Evolutionary conservation across 2,797 vertebrate species (phyloP).

Genomic region (Apodemus agrarius): DNA sequence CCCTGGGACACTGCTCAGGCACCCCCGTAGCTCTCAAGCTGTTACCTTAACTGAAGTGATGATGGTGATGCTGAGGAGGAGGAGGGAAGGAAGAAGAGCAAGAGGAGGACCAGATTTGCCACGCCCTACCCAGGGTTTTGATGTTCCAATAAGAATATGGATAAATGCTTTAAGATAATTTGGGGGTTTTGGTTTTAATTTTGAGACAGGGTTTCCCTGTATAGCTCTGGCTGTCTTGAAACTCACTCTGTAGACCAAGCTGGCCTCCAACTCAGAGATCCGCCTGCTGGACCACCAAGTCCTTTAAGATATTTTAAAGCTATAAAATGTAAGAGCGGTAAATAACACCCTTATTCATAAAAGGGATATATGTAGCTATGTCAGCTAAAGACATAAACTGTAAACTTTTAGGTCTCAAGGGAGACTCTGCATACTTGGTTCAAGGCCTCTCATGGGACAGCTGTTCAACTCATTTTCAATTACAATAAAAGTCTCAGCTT

Average conservation of each 20-base stretch:
- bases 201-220: not conserved
- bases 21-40: not conserved
- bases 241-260: not conserved
- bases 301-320: conserved; percentile 42
- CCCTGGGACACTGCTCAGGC: not conserved
- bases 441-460: not conserved
- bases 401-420: conserved; percentile 26
- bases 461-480: not conserved
- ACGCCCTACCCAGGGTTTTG: not conserved
- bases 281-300: not conserved
- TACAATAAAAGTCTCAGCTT: conserved; percentile 35
- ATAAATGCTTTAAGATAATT: not conserved
- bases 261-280: not conserved
- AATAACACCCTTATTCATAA: not conserved
- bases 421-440: conserved; percentile 2
- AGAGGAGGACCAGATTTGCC: not conserved
- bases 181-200: not conserved
- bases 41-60: not conserved
- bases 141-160: not conserved
- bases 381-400: not conserved
- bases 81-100: not conserved
- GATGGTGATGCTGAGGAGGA: not conserved
- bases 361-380: not conserved
- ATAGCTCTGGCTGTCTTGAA: not conserved
- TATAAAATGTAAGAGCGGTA: not conserved